Percentiles rank a stretch among this genome's conserved stretches.
Conservation (phyloP, 1,140 invertebrate genomes). For the Eubasilissa regina region DNA sequence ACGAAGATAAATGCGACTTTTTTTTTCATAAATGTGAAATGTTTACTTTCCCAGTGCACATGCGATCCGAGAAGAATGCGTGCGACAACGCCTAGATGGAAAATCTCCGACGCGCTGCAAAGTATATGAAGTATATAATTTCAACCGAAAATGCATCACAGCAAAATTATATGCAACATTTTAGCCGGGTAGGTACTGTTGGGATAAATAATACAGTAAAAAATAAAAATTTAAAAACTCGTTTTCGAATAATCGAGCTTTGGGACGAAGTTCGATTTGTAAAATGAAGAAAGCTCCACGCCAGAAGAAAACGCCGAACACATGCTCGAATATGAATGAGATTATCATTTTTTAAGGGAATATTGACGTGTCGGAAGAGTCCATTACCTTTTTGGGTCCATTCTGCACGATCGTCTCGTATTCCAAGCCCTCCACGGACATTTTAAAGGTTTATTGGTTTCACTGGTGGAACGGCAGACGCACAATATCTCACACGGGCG, state of each 20-base stretch:
- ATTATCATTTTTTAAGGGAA: constrained; percentile 2
- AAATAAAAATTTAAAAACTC: too few relatives aligned
- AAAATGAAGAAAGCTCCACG: not conserved
- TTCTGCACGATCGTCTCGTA: constrained; percentile 73
- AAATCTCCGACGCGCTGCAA: not conserved
- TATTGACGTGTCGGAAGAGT: constrained; percentile 28
- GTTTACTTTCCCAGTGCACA: constrained; percentile 9
- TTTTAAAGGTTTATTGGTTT: constrained; percentile 57
- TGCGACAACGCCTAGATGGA: constrained; percentile 15
- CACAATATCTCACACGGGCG: not conserved
- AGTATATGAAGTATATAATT: too few relatives aligned
- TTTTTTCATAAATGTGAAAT: not conserved
- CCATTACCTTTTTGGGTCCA: constrained; percentile 72
- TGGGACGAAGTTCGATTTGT: not conserved
- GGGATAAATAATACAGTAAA: too few relatives aligned
- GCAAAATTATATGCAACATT: too few relatives aligned
- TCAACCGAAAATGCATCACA: too few relatives aligned
- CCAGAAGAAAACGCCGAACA: not conserved
- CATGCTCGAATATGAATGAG: not conserved
- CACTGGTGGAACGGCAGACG: constrained; percentile 17
- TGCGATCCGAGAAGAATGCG: not conserved
- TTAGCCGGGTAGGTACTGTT: too few relatives aligned
- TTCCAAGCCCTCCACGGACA: constrained; percentile 72
- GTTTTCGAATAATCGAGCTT: not conserved
- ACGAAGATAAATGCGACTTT: not conserved